Conservation (phyloP, 2,797 vertebrate genomes). For the Taenioides sp. region DNA sequence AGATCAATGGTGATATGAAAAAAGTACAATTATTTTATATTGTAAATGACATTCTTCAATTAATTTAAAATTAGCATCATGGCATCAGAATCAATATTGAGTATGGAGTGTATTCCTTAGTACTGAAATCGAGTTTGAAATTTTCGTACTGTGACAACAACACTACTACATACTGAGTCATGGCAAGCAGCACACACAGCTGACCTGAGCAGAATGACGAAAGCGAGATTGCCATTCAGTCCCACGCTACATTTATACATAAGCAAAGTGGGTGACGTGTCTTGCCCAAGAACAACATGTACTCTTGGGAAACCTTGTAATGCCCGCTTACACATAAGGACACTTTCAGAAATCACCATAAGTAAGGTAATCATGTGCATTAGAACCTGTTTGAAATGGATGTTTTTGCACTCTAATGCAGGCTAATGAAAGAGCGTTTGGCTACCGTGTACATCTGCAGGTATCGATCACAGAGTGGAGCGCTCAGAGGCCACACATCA, state of each 20-base stretch:
- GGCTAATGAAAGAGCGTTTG: not conserved
- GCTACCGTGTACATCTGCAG: not conserved
- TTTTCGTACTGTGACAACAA: no score
- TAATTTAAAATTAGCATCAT: no score
- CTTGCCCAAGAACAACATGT: not conserved
- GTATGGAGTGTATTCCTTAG: no score
- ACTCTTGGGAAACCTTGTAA: no score
- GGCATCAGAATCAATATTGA: no score
- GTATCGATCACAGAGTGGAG: not conserved
- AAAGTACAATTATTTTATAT: no score
- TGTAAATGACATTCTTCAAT: no score
- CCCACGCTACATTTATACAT: not conserved
- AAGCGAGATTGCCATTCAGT: not conserved
- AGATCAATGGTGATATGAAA: no score
- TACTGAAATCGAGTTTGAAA: no score
- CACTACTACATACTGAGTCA: no score
- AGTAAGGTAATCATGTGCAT: constrained; percentile 1
- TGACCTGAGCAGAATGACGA: no score
- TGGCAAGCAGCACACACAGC: no score
- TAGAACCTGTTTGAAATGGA: not conserved
- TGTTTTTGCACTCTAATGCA: not conserved
- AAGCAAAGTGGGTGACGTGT: not conserved
- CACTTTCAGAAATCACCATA: not conserved
- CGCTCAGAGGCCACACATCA: not conserved
- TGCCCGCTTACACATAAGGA: not conserved